Evolutionary conservation across 2,113 vertebrate species (phyloP), one percentile per base, ranked within the genome.

Genomic region (Solenodon paradoxus): DNA sequence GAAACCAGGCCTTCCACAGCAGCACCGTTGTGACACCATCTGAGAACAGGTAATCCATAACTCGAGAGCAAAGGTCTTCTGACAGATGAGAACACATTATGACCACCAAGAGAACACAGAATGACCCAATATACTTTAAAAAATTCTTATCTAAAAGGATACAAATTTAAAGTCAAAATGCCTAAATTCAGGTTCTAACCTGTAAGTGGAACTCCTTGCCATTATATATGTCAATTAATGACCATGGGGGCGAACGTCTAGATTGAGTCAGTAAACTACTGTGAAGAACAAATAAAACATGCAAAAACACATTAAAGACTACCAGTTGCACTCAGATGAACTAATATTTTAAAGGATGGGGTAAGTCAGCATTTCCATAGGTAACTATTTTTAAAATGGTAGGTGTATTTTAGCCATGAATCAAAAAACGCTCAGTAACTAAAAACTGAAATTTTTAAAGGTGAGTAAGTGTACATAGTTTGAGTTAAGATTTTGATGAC

Each of bases 121-220:
- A 83, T 10, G 11, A 79, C 68, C 53, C 75, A 90, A 83, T 82
- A 81, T 13, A 77, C 63, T 90, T 64, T 64, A 10, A 82, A 82
- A 38, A 75, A 45, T 72, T 7, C 47, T 79, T 24, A 38, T 81
- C 53, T n/a, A 85, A n/a, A n/a, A n/a, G n/a, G n/a, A n/a, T n/a
- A n/a, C n/a, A n/a, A 89, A 64, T 68, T 63, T 94, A 61, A 82
- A 89, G 66, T 53, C 17, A 75, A 16, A 95, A 84, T 55, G 30
- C 47, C 35, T 66, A 63, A 80, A 72, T 69, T 59, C 51, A 79
- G 47, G 53, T 77, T 89, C 74, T 17, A 72, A 61, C n/a, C 69
- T 78, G 0, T 38, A 89, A 59, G 63, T 40, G 49, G 53, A 82
- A 40, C 49, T 49, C 28, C 61, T 59, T 71, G 72, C 57, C 51